A percentile compares a stretch with the other conserved stretches of the same genome.
phyloP scores from a whole-genome alignment of 2,113 vertebrate species.

The Ceyx margarethae region DNA sequence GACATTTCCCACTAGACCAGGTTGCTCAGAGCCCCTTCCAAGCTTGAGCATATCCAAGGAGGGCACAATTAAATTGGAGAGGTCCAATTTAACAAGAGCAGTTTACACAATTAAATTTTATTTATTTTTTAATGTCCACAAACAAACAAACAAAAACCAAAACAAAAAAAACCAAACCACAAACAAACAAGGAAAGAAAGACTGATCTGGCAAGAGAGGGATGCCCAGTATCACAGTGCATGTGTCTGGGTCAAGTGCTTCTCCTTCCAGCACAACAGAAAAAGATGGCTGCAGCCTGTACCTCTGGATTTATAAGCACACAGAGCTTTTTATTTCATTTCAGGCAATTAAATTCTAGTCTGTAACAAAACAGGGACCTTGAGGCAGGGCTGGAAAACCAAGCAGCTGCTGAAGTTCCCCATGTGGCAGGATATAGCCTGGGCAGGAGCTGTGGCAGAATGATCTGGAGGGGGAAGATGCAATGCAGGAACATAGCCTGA shows the following conservation, averaged over 20 bases:
- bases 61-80: background rate
- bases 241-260: background rate
- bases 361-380: background rate
- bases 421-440: background rate
- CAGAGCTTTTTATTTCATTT: background rate
- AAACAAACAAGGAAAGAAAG: background rate
- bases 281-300: background rate
- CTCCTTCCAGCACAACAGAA: background rate
- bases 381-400: background rate
- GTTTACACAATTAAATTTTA: background rate
- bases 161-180: fast-evolving
- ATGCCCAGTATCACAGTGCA: fast-evolving
- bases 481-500: background rate
- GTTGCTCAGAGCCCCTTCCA: background rate
- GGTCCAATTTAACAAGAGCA: background rate
- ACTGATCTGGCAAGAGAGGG: background rate
- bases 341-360: background rate
- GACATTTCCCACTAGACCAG: background rate
- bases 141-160: background rate
- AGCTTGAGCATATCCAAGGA: background rate
- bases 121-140: background rate
- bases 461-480: fast-evolving
- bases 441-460: background rate
- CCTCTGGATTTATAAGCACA: background rate
- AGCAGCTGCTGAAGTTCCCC: fast-evolving